Base-by-base conservation (phyloP, 2,797 vertebrate species). In the Microctenopoma stevenorrisi region DNA sequence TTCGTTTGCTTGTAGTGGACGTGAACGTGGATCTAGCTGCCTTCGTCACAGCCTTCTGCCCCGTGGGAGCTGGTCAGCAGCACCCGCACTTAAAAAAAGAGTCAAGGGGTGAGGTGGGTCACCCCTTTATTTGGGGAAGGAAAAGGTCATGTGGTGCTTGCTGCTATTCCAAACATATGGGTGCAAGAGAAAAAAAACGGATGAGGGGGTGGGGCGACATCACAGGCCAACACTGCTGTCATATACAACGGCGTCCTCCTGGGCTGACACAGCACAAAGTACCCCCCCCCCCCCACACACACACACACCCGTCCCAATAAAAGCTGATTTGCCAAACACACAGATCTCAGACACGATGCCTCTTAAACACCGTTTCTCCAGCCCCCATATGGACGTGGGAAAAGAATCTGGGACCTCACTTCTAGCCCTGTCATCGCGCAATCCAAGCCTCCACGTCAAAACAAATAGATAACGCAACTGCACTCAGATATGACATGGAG, bases 241-340 rank as follows among this genome's bases (percentile, higher is more conserved):
- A 68, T 65, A 83, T 51, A 88, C 86, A 89, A 88, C 88, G 76
- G 74, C 3, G 48, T 33, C 62, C 63, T 76, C 68, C 78, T 56
- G 16, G 61, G 88, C 89, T 93, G 91, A 94, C 76, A 14, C 83
- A 88, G 91, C 92, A 90, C 63, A 87, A 91, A 90, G 38, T 71
- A 62, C 65, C 33, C 11, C 70, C 72, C 60, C 61, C 10, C 18
- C 18, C 18, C 18, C n/a, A n/a, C n/a, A 18, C 18, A 18, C 18
- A 18, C 18, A 18, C 18, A 18, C 18, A 18, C 18, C 18, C 18
- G 50, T 11, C 57, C 55, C n/a, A 48, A 69, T 50, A 40, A 52
- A 46, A 60, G 33, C 60, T 15, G 10, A 42, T 46, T 55, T 33
- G 30, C 5, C 5, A 33, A 33, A 33, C 30, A 33, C 28, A 30